Base-by-base conservation (phyloP, 2,113 vertebrate species). In the Misgurnus mizolepis region DNA sequence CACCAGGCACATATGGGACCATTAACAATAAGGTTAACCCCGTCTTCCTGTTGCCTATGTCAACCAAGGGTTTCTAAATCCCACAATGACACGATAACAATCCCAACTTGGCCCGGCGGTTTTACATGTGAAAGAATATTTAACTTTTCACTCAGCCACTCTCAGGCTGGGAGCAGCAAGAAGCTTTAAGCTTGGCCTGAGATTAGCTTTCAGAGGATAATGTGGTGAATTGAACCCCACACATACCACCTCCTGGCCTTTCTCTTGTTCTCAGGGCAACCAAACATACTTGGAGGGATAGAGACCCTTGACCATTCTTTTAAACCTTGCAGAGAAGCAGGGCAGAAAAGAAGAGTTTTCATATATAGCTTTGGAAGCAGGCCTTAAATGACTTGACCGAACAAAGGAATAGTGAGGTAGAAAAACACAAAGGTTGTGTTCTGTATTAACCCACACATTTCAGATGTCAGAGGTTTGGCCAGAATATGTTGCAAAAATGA, bases 101-200 rank as follows among this genome's bases (percentile, higher is more conserved):
- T 89, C 85, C 91, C 83, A 67, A 76, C 91, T 93, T 86, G 67
- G 87, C 86, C 88, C 71, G 80, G 79, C 80, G 76, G 78, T 90
- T 91, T 87, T 89, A 89, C 90, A 93, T 94, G 88, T 92, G 89
- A 91, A 96, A 94, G 93, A 87, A 88, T 90, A 90, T 94, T 93
- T 93, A 92, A 92, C 87, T 94, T 91, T 93, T 91, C 89, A 86
- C 83, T 92, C 90, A 83, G 80, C 85, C 87, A 88, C 92, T 93
- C 89, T 88, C 86, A 78, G 86, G 76, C 85, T 80, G 86, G 70
- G 84, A 89, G 90, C 84, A 78, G 83, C 43, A 87, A 89, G 91
- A 87, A 82, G 88, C 87, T 18, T 87, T 88, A 93, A 94, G 87
- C 86, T 91, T 80, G 81, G 55, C 89, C 87, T 83, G 87, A 94